Evolutionary conservation across 2,113 vertebrate species (phyloP).

Genomic region (Pardalotus punctatus): DNA sequence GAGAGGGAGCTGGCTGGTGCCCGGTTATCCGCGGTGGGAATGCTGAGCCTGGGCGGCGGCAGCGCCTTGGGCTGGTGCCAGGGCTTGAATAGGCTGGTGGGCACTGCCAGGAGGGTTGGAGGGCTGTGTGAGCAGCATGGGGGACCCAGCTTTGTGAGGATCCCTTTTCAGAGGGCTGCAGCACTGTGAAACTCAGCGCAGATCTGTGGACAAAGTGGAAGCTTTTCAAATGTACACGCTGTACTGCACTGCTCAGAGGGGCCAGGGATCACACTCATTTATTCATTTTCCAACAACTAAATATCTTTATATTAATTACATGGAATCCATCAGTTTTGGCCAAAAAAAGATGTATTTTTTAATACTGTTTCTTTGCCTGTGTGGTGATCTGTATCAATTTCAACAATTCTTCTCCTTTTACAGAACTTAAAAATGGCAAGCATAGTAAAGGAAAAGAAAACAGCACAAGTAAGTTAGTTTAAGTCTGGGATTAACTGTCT

Average conservation of each 20-base stretch:
- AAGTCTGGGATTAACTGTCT: slow-evolving; percentile 9
- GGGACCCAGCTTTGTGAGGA: slow-evolving; percentile 30
- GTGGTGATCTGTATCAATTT: background rate
- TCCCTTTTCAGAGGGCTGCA: slow-evolving; percentile 16
- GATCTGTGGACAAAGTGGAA: background rate
- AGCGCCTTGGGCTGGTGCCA: background rate
- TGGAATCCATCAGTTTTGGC: background rate
- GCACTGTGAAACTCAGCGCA: background rate
- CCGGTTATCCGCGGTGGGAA: rapidly evolving
- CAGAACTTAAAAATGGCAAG: background rate
- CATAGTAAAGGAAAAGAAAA: slow-evolving; percentile 16
- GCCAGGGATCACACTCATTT: background rate
- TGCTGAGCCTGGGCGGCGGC: rapidly evolving
- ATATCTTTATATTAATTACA: slow-evolving; percentile 26
- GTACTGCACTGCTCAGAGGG: background rate
- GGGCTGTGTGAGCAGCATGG: background rate
- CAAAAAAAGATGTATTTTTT: background rate
- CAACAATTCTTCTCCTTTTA: background rate
- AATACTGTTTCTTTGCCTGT: background rate
- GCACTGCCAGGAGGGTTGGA: background rate
- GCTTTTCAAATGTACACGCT: slow-evolving; percentile 21
- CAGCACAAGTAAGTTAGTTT: background rate
- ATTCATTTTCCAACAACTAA: background rate
- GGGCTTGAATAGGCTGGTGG: background rate
- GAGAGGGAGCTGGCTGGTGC: background rate